Evolutionary conservation across 2,797 vertebrate genomes (phyloP), one percentile per base, ranked within the genome.

Genomic region (Molossus molossus): DNA sequence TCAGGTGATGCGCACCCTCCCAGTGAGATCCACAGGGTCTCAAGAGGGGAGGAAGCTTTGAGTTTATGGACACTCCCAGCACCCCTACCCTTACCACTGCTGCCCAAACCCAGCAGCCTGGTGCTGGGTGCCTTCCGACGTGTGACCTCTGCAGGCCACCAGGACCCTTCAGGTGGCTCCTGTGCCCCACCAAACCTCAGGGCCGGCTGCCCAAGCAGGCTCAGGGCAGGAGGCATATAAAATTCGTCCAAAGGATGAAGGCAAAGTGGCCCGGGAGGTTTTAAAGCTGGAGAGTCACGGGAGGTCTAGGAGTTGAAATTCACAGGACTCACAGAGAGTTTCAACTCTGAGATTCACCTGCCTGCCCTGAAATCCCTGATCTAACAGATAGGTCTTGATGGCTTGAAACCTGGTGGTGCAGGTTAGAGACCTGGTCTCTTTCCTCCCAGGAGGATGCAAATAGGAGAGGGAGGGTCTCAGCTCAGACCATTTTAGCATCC

Each of bases 101-200:
- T 60, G 13, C 81, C 3, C 5, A 90, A 50, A 15, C 5, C 9
- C 0, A 29, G 40, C 0, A 1, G 17, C 14, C 20, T 0, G 58
- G 23, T 37, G n/a, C 79, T 69, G 27, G 69, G 23, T 4, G 40
- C 25, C 25, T 1, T 2, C 0, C 0, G 33, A 60, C 25, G 29
- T 0, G 1, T 0, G 25, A 80, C 29, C 40, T 33, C n/a, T 0
- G 0, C 1, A 1, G 29, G 5, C 5, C 13, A 45, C 3, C 11
- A 62, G 72, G 79, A 62, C 23, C 8, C 62, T 12, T 82, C n/a
- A 70, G 4, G 17, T 83, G 77, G 14, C 58, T 69, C 45, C n/a
- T 0, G 29, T 25, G 40, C 3, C 14, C 60, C 1, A 1, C 13
- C 37, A 75, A 21, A 37, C n/a, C 48, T 53, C 3, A 1, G 3